Conservation (phyloP, 2,888 invertebrate species). For the Dryadula phaetusa region DNA sequence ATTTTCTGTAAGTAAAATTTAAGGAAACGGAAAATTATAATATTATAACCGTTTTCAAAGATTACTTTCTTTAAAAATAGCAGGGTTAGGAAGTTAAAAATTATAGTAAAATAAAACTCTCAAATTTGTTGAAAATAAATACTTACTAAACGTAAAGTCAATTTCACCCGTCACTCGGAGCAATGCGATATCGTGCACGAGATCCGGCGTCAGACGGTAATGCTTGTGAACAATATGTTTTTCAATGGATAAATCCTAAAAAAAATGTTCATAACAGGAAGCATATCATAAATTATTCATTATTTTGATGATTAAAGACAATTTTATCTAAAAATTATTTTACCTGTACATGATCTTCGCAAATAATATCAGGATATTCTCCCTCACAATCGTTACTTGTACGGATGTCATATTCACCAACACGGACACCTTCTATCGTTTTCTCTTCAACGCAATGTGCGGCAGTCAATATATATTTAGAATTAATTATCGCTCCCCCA, state of each 20-base stretch:
- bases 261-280: not conserved
- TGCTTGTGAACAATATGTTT: constrained; percentile 27
- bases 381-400: constrained; percentile 43
- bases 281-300: not conserved
- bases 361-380: constrained; percentile 20
- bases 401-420: constrained; percentile 39
- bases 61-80: no score
- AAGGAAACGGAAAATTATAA: not conserved
- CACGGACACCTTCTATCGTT: constrained; percentile 31
- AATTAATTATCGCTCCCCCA: constrained; percentile 71
- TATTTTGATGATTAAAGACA: not conserved
- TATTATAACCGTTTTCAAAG: no score
- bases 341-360: constrained; percentile 46
- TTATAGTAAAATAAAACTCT: not conserved
- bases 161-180: constrained; percentile 40
- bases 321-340: not conserved
- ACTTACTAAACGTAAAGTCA: constrained; percentile 32
- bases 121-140: no score
- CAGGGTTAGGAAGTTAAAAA: not conserved
- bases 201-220: constrained; percentile 5
- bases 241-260: constrained; percentile 37
- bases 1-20: constrained; percentile 27
- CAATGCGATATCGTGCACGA: constrained; percentile 43
- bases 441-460: constrained; percentile 66
- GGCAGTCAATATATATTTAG: constrained; percentile 73